phyloP scores from a whole-genome alignment of 2,888 invertebrate genomes.

The Perithous albicinctus region DNA sequence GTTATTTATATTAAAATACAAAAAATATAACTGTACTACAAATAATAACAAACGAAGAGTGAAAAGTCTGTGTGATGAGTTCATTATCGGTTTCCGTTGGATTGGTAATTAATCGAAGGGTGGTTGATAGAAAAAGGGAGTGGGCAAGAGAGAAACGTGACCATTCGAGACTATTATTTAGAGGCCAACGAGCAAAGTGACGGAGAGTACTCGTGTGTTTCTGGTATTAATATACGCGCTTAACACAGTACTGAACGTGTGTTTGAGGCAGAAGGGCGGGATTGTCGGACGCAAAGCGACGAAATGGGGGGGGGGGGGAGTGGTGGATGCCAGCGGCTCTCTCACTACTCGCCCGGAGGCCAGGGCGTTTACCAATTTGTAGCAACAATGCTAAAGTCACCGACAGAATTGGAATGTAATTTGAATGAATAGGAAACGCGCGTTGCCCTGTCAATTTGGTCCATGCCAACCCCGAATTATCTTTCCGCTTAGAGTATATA shows the following conservation, averaged over 20 bases:
- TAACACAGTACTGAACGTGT: slow-evolving; percentile 34
- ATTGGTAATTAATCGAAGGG: slow-evolving; percentile 30
- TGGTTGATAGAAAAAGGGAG: not conserved
- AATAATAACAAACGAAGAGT: not conserved
- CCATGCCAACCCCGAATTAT: slow-evolving; percentile 81
- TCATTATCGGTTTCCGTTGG: slow-evolving; percentile 16
- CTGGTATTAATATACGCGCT: slow-evolving; percentile 54
- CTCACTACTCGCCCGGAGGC: slow-evolving; percentile 70
- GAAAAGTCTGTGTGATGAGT: not conserved
- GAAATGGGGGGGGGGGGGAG: slow-evolving; percentile 61
- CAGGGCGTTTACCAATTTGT: slow-evolving; percentile 84
- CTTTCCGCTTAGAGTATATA: slow-evolving; percentile 72
- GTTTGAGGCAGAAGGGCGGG: slow-evolving; percentile 66
- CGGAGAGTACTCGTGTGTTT: slow-evolving; percentile 10
- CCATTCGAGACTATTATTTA: slow-evolving; percentile 73
- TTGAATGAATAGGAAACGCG: slow-evolving; percentile 82
- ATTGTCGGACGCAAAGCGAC: slow-evolving; percentile 60
- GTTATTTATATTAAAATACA: too few relatives aligned
- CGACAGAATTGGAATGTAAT: slow-evolving; percentile 84
- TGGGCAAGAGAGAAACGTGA: slow-evolving; percentile 70
- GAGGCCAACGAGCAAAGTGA: not conserved
- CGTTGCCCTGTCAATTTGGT: slow-evolving; percentile 84
- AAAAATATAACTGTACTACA: not conserved
- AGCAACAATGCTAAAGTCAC: slow-evolving; percentile 84
- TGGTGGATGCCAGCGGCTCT: slow-evolving; percentile 63